These are phyloP conservation scores for Bombylius major DNA, from an alignment of 2,888 invertebrate genomes.

Conservation along the genomic window DNA sequence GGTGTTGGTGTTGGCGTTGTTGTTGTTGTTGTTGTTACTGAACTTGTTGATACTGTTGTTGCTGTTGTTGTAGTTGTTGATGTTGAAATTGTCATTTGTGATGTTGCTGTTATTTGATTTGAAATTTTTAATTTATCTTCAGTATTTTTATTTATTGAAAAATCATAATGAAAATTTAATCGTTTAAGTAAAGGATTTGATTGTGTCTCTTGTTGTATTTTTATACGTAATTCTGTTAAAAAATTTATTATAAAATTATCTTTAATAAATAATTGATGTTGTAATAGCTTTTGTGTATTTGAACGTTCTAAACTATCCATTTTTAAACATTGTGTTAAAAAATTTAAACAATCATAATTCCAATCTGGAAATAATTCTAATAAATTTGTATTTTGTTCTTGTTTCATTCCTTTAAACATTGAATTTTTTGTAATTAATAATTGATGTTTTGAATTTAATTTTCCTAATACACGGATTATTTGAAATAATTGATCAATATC, in stretches of 20 bases:
- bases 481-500: conserved; percentile 79
- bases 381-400: conserved; percentile 25
- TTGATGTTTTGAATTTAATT: conserved; percentile 38
- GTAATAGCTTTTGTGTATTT: conserved; percentile 47
- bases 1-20: neutral
- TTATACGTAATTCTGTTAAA: conserved; percentile 49
- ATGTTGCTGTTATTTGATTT: neutral
- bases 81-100: neutral
- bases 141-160: conserved; percentile 2
- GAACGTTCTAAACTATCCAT: conserved; percentile 56
- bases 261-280: conserved; percentile 51
- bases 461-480: conserved; percentile 67
- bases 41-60: no score
- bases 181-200: conserved; percentile 39
- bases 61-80: no score
- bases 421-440: conserved; percentile 37
- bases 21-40: neutral
- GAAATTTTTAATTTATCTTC: neutral
- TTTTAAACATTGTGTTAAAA: conserved; percentile 39
- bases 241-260: conserved; percentile 55
- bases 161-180: conserved; percentile 5
- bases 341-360: conserved; percentile 36
- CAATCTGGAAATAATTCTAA: conserved; percentile 36
- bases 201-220: conserved; percentile 50
- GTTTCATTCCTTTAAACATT: conserved; percentile 35